phyloP scores from a whole-genome alignment of 1,140 invertebrate species.

The Drosophila truncata region DNA sequence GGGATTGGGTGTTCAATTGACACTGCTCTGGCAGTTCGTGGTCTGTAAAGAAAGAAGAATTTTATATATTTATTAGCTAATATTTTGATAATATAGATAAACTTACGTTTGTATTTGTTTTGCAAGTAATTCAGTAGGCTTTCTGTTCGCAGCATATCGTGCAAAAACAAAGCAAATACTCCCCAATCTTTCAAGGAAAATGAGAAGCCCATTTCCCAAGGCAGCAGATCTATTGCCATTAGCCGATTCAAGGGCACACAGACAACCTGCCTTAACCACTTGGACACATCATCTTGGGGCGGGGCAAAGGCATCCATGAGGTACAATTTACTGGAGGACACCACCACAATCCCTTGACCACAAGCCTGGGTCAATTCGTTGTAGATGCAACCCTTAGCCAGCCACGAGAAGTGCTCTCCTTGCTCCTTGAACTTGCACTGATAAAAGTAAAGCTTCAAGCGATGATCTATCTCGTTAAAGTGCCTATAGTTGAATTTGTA shows the following conservation, averaged over 20 bases:
- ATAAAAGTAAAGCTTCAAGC: slow-evolving; percentile 87
- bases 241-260: slow-evolving; percentile 65
- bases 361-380: slow-evolving; percentile 73
- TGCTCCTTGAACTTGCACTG: slow-evolving; percentile 87
- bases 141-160: slow-evolving; percentile 75
- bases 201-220: slow-evolving; percentile 78
- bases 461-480: slow-evolving; percentile 87
- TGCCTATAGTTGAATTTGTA: slow-evolving; percentile 87
- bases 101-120: too few relatives aligned
- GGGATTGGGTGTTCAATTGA: slow-evolving; percentile 82
- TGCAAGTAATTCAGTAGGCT: slow-evolving; percentile 69
- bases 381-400: slow-evolving; percentile 86
- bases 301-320: slow-evolving; percentile 86
- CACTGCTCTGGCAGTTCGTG: slow-evolving; percentile 85
- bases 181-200: slow-evolving; percentile 67
- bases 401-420: slow-evolving; percentile 87
- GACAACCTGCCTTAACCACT: slow-evolving; percentile 72
- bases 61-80: neutral
- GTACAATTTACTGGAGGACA: slow-evolving; percentile 87
- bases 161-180: slow-evolving; percentile 66
- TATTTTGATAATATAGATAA: neutral
- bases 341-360: slow-evolving; percentile 86
- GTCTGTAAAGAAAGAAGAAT: slow-evolving; percentile 59
- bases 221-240: slow-evolving; percentile 57
- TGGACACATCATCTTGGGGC: slow-evolving; percentile 85